Base-by-base conservation (phyloP, 2,888 invertebrate genomes). In the Phlogophora meticulosa region DNA sequence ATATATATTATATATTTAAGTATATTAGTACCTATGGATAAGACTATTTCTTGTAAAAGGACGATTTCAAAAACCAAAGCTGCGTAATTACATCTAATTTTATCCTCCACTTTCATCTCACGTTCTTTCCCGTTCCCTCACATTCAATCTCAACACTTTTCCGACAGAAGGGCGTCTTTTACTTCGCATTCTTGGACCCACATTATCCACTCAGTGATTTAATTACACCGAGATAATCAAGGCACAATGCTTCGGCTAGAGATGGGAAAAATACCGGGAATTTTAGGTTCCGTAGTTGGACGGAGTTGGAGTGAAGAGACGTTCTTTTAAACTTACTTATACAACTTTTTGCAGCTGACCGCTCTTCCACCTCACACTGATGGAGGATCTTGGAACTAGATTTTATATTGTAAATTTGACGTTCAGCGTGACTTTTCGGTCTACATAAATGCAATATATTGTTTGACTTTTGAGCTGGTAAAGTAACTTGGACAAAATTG, bases 161-260 rank as follows among this genome's bases (percentile, higher is more conserved):
- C 59, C 43, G 15, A 48, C 49, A 56, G 78, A 52, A 48, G 51
- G 53, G 48, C 63, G 61, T 70, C 56, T 73, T 72, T 79, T 76
- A 64, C 62, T 77, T 49, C 55, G 65, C 67, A 72, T 80, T 69
- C 72, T 40, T 70, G 62, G 60, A 56, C 67, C 69, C 62, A 74
- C 67, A 77, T 81, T 81, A 79, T 64, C 80, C 74, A 74, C 81
- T 79, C 71, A 66, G 71, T 72, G 77, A 76, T 79, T 79, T 81
- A 81, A 81, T 81, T 81, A 79, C 81, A 67, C 68, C 66, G 74
- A 74, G 69, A 81, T 79, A 81, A 81, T 81, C 72, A 81, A 72
- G 77, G 64, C 65, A 74, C 62, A 79, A 76, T 70, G 55, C 68
- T 57, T 69, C 38, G 52, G 38, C 61, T 53, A 40, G 61, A 64